Percentiles rank a stretch among this genome's conserved stretches.
These are phyloP conservation scores for Ladona fulva DNA, from an alignment of 1,140 invertebrate genomes.

Conservation along the genomic window DNA sequence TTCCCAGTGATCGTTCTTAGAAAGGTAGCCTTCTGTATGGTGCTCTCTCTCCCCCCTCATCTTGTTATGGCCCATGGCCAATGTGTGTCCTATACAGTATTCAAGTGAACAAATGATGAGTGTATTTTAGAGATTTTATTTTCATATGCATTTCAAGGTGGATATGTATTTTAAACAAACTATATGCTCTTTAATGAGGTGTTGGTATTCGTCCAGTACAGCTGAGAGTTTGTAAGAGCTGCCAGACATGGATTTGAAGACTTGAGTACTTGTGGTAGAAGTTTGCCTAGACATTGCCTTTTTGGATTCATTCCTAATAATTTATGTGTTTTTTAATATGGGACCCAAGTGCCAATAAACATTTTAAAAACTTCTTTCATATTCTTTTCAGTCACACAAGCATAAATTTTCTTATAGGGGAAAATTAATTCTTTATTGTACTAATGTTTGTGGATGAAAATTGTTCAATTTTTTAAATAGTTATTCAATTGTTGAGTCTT, in stretches of 20 bases:
- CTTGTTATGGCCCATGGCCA: background rate
- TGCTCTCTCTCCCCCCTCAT: background rate
- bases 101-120: constrained; percentile 1
- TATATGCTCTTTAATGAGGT: background rate
- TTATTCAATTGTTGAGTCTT: background rate
- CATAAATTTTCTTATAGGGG: background rate
- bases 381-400: background rate
- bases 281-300: constrained; percentile 4
- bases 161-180: background rate
- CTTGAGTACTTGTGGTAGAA: background rate
- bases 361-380: background rate
- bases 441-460: background rate
- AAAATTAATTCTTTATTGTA: background rate
- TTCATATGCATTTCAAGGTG: background rate
- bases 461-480: background rate
- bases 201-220: background rate
- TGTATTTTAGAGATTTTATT: constrained; percentile 4
- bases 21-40: background rate
- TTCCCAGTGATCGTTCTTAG: background rate
- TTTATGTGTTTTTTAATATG: constrained; percentile 11
- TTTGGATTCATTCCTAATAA: constrained; percentile 2
- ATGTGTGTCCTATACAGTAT: background rate
- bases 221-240: background rate
- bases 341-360: constrained; percentile 3
- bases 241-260: background rate